A percentile compares a stretch with the other conserved stretches of the same genome.
Conservation (phyloP, 2,888 invertebrate species). For the Prostheceraeus crozeri region DNA sequence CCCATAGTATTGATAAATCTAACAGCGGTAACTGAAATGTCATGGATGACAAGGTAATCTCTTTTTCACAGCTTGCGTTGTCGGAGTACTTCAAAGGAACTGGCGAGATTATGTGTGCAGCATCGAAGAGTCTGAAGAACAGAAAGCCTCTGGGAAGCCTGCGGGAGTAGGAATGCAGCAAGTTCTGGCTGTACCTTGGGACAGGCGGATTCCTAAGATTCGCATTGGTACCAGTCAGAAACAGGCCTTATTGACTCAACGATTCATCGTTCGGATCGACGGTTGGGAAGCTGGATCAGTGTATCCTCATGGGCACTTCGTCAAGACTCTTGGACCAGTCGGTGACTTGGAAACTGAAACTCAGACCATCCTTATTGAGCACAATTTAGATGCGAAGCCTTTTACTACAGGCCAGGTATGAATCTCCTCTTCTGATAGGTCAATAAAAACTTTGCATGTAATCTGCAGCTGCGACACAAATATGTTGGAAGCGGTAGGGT, state of each 20-base stretch:
- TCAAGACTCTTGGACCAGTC: constrained; percentile 47
- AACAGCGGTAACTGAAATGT: no score
- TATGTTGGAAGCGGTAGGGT: no score
- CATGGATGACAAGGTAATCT: no score
- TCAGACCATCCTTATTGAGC: constrained; percentile 48
- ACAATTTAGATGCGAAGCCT: constrained; percentile 45
- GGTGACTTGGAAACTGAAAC: constrained; percentile 52
- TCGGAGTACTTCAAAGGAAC: constrained; percentile 50
- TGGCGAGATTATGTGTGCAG: constrained; percentile 55
- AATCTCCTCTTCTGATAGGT: not conserved
- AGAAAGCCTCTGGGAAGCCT: not conserved
- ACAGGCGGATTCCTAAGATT: constrained; percentile 52
- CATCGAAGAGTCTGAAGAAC: constrained; percentile 45
- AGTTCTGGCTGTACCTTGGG: constrained; percentile 51
- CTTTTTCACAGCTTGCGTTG: constrained; percentile 51
- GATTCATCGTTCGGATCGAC: constrained; percentile 52
- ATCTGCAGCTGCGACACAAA: no score
- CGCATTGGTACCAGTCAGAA: constrained; percentile 50
- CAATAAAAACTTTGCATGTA: no score
- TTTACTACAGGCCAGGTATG: no score
- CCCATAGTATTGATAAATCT: no score
- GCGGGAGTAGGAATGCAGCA: constrained; percentile 36
- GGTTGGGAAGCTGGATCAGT: constrained; percentile 49
- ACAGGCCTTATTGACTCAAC: constrained; percentile 47
- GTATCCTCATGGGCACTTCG: constrained; percentile 53